Conservation (phyloP, 2,113 vertebrate species). For the Mus spicilegus region DNA sequence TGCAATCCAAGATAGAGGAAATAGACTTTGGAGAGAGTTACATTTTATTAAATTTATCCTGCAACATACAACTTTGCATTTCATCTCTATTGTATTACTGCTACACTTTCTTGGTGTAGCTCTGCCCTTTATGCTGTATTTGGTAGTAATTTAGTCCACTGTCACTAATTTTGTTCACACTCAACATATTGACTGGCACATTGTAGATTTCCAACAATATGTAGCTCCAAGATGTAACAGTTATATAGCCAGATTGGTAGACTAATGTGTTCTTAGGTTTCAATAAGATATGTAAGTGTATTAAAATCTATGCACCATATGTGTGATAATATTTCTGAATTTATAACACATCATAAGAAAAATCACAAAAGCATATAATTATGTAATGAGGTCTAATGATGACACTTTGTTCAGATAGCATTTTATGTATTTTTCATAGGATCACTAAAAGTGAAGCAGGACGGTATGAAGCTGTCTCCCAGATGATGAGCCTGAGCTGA, state of each 20-base stretch:
- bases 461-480: not conserved
- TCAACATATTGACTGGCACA: not conserved
- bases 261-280: not conserved
- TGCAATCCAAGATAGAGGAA: not conserved
- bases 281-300: not conserved
- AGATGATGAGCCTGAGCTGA: not conserved
- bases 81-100: not conserved
- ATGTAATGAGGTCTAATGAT: constrained; percentile 2
- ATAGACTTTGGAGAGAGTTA: not conserved
- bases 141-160: not conserved
- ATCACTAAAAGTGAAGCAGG: not conserved
- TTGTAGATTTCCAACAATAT: not conserved
- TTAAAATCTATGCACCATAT: not conserved
- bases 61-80: not conserved
- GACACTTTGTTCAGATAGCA: not conserved
- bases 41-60: not conserved
- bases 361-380: not conserved
- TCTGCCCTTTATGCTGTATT: not conserved
- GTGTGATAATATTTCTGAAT: not conserved
- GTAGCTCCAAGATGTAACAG: not conserved
- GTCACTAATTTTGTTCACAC: not conserved
- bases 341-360: not conserved
- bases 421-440: not conserved
- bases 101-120: not conserved
- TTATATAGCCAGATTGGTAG: not conserved